Evolutionary conservation across 2,797 vertebrate genomes (phyloP).

Genomic region (Heteromormyrus szaboi): DNA sequence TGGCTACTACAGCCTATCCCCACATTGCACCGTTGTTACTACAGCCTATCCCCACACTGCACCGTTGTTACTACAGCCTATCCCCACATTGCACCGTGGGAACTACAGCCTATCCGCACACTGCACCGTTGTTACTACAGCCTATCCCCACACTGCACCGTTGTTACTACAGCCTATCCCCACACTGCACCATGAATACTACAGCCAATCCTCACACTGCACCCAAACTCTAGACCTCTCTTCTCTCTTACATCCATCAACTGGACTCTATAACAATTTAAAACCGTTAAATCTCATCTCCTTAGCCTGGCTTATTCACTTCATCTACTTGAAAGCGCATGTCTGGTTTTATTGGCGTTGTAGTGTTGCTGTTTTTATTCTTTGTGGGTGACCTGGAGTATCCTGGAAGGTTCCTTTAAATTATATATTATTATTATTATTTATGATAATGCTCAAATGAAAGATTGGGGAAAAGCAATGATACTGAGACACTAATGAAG

Average conservation of each 20-base stretch:
- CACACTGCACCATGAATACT: too few relatives aligned
- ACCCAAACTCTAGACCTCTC: not conserved
- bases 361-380: not conserved
- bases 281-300: not conserved
- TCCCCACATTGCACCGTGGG: not conserved
- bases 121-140: not conserved
- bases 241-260: not conserved
- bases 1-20: not conserved
- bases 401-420: too few relatives aligned
- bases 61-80: not conserved
- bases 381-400: not conserved
- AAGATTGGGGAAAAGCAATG: not conserved
- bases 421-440: not conserved
- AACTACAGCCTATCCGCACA: too few relatives aligned
- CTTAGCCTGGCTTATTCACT: not conserved
- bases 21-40: not conserved
- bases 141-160: not conserved
- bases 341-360: not conserved
- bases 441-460: not conserved
- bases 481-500: not conserved
- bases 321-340: not conserved
- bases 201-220: too few relatives aligned
- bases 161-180: not conserved
- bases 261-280: not conserved
- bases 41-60: not conserved